Evolutionary conservation across 2,888 invertebrate species (phyloP).

Genomic region (Hirtodrosophila trivittata): DNA sequence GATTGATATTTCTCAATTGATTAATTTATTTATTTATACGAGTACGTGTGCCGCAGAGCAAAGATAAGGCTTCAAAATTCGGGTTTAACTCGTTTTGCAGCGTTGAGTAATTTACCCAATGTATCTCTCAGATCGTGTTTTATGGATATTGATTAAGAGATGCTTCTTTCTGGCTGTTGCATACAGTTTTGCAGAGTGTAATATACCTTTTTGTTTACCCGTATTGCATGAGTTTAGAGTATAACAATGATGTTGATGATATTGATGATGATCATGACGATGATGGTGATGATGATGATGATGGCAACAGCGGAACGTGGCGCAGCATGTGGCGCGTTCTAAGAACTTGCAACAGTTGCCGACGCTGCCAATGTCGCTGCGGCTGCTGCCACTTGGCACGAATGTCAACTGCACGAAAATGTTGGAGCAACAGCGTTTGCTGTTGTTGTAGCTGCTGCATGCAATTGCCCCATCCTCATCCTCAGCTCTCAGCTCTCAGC

Average conservation of each 20-base stretch:
- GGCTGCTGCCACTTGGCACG: constrained; percentile 69
- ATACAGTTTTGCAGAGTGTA: too few relatives aligned
- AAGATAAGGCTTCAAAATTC: too few relatives aligned
- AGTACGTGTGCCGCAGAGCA: too few relatives aligned
- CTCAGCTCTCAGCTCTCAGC: constrained; percentile 13
- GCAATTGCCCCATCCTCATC: constrained; percentile 57
- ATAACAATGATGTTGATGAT: constrained; percentile 26
- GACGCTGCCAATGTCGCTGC: constrained; percentile 44
- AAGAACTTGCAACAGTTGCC: constrained; percentile 77
- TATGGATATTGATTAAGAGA: too few relatives aligned
- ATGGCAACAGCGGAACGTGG: constrained; percentile 66
- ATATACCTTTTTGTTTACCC: too few relatives aligned
- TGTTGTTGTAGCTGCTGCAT: constrained; percentile 41
- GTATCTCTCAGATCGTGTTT: too few relatives aligned
- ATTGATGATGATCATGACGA: constrained; percentile 8
- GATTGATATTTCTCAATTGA: too few relatives aligned
- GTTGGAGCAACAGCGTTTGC: constrained; percentile 52
- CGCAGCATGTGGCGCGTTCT: constrained; percentile 78
- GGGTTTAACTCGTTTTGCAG: too few relatives aligned
- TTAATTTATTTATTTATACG: too few relatives aligned
- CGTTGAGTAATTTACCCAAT: too few relatives aligned
- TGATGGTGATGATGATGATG: constrained; percentile 29
- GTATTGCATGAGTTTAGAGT: neutral
- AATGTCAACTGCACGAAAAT: constrained; percentile 79
- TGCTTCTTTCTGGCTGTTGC: neutral